phyloP scores from a whole-genome alignment of 1,140 invertebrate genomes.

The Heliconius himera region DNA sequence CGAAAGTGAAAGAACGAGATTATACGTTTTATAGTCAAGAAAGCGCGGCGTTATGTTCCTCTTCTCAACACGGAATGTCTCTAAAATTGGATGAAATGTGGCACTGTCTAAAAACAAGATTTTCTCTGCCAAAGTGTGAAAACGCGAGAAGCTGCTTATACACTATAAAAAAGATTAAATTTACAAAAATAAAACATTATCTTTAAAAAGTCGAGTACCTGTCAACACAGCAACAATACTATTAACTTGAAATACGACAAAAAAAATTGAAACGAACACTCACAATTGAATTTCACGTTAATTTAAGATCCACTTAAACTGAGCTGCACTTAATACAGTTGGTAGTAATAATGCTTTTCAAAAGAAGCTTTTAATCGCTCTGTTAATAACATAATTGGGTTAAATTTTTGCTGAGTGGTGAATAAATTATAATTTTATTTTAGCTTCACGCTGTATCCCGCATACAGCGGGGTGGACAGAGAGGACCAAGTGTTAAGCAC shows the following conservation, averaged over 20 bases:
- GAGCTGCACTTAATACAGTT: neutral
- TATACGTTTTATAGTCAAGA: too few species aligned
- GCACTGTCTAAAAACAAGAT: too few species aligned
- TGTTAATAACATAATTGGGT: slow-evolving; percentile 7
- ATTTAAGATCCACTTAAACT: slow-evolving; percentile 8
- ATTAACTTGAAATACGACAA: neutral
- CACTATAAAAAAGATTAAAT: neutral
- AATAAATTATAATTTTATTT: neutral
- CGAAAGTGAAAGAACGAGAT: too few species aligned
- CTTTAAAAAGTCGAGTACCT: neutral
- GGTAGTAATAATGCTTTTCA: slow-evolving; percentile 10
- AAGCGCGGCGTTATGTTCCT: too few species aligned
- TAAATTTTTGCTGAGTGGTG: neutral
- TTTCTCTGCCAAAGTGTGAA: too few species aligned
- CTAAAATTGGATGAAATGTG: too few species aligned
- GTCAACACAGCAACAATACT: neutral
- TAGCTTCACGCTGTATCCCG: slow-evolving; percentile 1
- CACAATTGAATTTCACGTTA: slow-evolving; percentile 6
- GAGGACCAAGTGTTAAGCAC: neutral
- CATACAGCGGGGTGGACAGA: neutral
- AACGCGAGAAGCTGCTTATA: neutral
- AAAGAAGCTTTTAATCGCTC: slow-evolving; percentile 11
- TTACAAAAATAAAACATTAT: neutral
- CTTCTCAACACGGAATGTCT: too few species aligned
- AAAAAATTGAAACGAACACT: slow-evolving; percentile 8